Base-by-base conservation (phyloP, 2,113 vertebrate species). In the Microtus richardsoni region DNA sequence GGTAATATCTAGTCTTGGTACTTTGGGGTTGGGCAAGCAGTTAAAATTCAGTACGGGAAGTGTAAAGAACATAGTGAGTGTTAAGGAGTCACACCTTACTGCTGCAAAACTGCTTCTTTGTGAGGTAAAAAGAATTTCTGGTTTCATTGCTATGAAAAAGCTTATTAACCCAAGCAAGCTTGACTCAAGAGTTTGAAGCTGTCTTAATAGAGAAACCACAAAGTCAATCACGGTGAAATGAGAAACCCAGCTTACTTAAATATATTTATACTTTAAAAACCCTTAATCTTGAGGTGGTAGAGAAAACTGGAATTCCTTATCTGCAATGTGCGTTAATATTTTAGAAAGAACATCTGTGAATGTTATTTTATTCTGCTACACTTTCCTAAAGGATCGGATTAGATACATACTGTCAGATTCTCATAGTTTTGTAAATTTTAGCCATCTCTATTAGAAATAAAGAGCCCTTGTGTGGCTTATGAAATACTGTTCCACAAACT, bases 331-430 rank as follows among this genome's bases (percentile, higher is more conserved):
- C 5, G 91, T 95, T 88, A 93, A 90, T 7, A 85, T 74, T 26
- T 86, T 30, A 87, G 80, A 90, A 86, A 89, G 88, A 95, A 24
- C 68, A 90, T 82, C 54, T 89, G 17, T 47, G 77, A 83, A 87
- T 79, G 4, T 49, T 49, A 92, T 41, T 87, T 95, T 84, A 94
- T n/a, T 82, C 14, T 91, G 58, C 33, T 86, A 82, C 24, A 90
- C 64, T 86, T 95, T 82, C 79, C 64, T 92, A 52, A 93, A 93
- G 82, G 90, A 75, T 92, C 93, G 64, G 22, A 88, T 91, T 24
- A 70, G 73, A 52, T 74, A 74, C 10, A 41, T 21, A 58, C 8
- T 73, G 2, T 30, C 68, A 87, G 68, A 58, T 30, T 54, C 22
- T 88, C 16, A 74, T 88, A 36, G 10, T 22, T 83, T 66, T 73